Evolutionary conservation across 1,140 invertebrate genomes (phyloP).

Genomic region (Temnothorax curvispinosus): DNA sequence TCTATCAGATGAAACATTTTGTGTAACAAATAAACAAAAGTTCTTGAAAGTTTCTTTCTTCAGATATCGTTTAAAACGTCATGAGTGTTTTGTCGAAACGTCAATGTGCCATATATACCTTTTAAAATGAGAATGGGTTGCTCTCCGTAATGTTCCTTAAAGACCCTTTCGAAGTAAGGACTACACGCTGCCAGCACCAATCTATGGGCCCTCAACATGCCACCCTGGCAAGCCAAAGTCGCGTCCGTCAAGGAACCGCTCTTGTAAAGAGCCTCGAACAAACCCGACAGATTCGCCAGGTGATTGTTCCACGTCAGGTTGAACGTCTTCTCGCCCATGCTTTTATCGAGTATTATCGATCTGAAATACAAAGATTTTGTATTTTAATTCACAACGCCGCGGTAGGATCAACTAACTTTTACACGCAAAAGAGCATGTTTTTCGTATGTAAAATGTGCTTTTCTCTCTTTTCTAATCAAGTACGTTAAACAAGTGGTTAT

Average conservation of each 20-base stretch:
- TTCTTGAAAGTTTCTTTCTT: not conserved
- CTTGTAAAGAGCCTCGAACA: slow-evolving; percentile 90
- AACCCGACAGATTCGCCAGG: slow-evolving; percentile 89
- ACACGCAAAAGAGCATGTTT: not conserved
- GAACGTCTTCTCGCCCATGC: slow-evolving; percentile 88
- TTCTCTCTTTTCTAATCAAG: not conserved
- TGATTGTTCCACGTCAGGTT: slow-evolving; percentile 92
- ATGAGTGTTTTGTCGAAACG: not conserved
- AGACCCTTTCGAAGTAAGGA: slow-evolving; percentile 90
- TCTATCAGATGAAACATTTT: not conserved
- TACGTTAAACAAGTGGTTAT: not conserved
- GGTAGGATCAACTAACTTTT: not conserved
- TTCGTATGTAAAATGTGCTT: not conserved
- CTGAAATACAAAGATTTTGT: slow-evolving; percentile 30
- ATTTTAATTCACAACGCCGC: not conserved
- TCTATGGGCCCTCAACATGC: slow-evolving; percentile 89
- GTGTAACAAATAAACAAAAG: not conserved
- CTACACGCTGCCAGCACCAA: slow-evolving; percentile 91
- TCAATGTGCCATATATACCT: slow-evolving; percentile 79
- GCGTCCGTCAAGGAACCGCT: slow-evolving; percentile 90
- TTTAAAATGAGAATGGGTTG: slow-evolving; percentile 91
- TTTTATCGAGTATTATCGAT: slow-evolving; percentile 41
- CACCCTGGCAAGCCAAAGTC: slow-evolving; percentile 89
- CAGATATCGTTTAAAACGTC: not conserved
- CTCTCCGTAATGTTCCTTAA: slow-evolving; percentile 90